These are phyloP conservation scores for Vireo altiloquus DNA, from an alignment of 2,113 vertebrate genomes.

Conservation along the genomic window DNA sequence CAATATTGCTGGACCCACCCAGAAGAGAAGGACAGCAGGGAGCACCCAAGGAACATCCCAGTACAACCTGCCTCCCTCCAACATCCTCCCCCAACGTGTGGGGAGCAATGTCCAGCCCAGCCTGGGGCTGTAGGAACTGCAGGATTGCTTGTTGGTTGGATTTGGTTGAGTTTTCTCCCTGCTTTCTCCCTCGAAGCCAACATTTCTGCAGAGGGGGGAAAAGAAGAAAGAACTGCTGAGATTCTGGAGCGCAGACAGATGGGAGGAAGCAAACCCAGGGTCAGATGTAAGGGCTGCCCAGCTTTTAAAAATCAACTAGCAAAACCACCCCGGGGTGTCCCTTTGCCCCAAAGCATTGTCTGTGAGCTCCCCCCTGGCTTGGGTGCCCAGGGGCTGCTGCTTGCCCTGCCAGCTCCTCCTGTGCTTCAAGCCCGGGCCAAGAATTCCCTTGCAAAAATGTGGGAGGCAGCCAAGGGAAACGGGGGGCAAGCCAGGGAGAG, in stretches of 20 bases:
- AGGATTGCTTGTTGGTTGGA: not conserved
- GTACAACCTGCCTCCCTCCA: not conserved
- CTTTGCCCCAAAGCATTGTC: not conserved
- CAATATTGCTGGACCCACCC: not conserved
- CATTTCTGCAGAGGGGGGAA: not conserved
- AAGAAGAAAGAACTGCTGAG: not conserved
- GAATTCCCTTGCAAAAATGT: not conserved
- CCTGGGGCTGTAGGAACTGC: not conserved
- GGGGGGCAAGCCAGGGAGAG: not conserved
- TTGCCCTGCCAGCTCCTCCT: not conserved
- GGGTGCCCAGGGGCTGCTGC: not conserved
- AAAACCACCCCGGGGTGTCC: not conserved
- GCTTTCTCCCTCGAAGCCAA: not conserved
- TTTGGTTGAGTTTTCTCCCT: not conserved
- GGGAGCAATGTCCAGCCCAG: not conserved
- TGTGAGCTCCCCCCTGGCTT: not conserved
- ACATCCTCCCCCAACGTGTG: rapidly evolving
- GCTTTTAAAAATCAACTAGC: not conserved
- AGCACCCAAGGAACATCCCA: not conserved
- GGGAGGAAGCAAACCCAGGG: not conserved
- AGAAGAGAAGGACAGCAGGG: not conserved
- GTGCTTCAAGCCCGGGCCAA: not conserved
- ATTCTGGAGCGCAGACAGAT: not conserved
- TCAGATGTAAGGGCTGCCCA: not conserved
- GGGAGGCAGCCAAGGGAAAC: not conserved